Base-by-base conservation (phyloP, 2,797 vertebrate genomes). In the Ciconia nigra region DNA sequence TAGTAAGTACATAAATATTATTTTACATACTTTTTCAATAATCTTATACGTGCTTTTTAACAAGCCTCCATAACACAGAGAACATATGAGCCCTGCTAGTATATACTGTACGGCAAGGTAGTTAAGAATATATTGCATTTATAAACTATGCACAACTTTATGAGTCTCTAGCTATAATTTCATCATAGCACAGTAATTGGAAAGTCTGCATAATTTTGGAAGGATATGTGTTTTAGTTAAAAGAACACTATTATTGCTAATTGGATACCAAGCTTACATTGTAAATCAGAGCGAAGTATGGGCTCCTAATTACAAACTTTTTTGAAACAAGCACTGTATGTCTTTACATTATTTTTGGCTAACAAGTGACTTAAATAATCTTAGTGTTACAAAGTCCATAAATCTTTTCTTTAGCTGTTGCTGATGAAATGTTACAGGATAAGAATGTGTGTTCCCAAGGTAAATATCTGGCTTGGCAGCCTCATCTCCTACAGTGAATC, bases 121-220 rank as follows among this genome's bases (percentile, higher is more conserved):
- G 96, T 97, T 95, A 97, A 97, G 96, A 97, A 97, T 97, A 97
- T 96, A 85, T 90, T 96, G 97, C 97, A 95, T 98, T 98, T 98
- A 97, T 97, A 98, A 97, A 97, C 41, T 91, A 96, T 95, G 96
- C 86, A 70, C 54, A 91, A 87, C 90, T 98, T 98, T 98, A 98
- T 93, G 97, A 98, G 98, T 95, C 97, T 98, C 98, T 89, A 97
- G 98, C 95, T 96, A 96, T 95, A 98, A 98, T 98, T 98, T 98
- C 98, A 98, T 98, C 98, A 98, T 96, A 98, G 96, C 76, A 78
- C 93, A 91, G 97, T 97, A 98, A 97, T 95, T 98, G 98, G 98
- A 98, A 98, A 98, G 97, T 98, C 98, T 98, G 97, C 97, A 98
- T 98, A 98, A 98, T 98, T 97, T 96, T 98, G 98, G 98, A 98